phyloP scores from a whole-genome alignment of 2,797 vertebrate genomes.

The Sebastes diaconus region DNA sequence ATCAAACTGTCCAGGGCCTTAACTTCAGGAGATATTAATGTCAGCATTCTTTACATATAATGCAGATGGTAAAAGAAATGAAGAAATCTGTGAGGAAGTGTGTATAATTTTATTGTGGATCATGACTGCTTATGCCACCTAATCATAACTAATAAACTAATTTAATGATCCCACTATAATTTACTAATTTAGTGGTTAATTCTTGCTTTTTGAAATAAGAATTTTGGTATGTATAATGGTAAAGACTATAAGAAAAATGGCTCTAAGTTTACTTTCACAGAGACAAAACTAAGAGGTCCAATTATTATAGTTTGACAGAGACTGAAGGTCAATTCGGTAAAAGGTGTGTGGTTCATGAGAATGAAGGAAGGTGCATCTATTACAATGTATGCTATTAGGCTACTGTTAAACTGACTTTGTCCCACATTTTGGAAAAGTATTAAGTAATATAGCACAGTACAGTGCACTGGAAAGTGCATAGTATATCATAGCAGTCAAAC shows the following conservation, averaged over 20 bases:
- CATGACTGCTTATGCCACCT: not conserved
- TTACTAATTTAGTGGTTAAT: not conserved
- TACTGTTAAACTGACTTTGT: not conserved
- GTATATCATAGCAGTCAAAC: too few species aligned
- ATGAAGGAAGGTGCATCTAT: not conserved
- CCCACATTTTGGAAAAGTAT: not conserved
- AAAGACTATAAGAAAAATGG: not conserved
- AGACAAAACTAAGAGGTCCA: not conserved
- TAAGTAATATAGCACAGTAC: not conserved
- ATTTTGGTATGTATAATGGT: not conserved
- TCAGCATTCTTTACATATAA: conserved; percentile 52
- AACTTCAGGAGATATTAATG: conserved; percentile 67
- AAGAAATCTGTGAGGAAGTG: conserved; percentile 11
- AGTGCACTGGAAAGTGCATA: too few species aligned
- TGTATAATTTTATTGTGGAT: not conserved
- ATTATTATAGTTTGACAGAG: not conserved
- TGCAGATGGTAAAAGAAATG: conserved; percentile 26
- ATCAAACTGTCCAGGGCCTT: conserved; percentile 57
- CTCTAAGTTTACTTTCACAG: not conserved
- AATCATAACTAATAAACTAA: not conserved
- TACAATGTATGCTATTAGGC: not conserved
- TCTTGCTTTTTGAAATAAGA: not conserved
- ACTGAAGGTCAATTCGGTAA: not conserved
- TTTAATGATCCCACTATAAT: not conserved
- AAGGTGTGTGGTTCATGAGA: not conserved